Conservation (phyloP, 2,888 invertebrate genomes). For the Linnaemya vulpina region DNA sequence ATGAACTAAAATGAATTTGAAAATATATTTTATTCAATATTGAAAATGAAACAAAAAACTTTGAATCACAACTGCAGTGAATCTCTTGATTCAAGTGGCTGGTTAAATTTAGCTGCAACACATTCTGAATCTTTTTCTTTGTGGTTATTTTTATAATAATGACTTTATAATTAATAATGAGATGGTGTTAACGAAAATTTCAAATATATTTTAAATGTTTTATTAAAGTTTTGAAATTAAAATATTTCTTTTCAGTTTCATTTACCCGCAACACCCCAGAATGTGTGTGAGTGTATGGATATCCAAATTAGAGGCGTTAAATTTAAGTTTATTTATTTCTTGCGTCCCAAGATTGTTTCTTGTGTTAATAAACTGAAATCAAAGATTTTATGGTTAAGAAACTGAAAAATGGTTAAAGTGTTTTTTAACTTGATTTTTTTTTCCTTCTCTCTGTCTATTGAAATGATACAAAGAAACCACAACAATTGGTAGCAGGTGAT, state of each 20-base stretch:
- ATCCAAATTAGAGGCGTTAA: conserved; percentile 67
- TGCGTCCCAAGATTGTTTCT: conserved; percentile 5
- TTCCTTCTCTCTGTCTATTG: not conserved
- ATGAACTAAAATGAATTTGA: no score
- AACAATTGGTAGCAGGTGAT: conserved; percentile 68
- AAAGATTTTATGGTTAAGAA: conserved; percentile 66
- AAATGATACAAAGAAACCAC: conserved; percentile 59
- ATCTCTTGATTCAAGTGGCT: not conserved
- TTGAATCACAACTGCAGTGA: no score
- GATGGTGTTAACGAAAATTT: not conserved
- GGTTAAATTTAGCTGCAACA: not conserved
- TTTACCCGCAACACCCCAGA: not conserved
- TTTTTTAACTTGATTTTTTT: not conserved
- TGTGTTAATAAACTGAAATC: conserved; percentile 65
- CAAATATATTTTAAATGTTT: not conserved
- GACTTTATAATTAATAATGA: conserved; percentile 13
- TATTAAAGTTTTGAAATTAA: conserved; percentile 4
- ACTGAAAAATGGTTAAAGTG: conserved; percentile 51
- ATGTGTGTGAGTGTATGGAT: conserved; percentile 5
- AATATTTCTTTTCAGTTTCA: conserved; percentile 7
- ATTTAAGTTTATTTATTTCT: conserved; percentile 31
- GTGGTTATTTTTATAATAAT: conserved; percentile 3
- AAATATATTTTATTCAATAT: no score
- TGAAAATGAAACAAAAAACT: no score
- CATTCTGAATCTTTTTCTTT: not conserved